phyloP scores from a whole-genome alignment of 2,888 invertebrate species.

The Sinelater perroti region DNA sequence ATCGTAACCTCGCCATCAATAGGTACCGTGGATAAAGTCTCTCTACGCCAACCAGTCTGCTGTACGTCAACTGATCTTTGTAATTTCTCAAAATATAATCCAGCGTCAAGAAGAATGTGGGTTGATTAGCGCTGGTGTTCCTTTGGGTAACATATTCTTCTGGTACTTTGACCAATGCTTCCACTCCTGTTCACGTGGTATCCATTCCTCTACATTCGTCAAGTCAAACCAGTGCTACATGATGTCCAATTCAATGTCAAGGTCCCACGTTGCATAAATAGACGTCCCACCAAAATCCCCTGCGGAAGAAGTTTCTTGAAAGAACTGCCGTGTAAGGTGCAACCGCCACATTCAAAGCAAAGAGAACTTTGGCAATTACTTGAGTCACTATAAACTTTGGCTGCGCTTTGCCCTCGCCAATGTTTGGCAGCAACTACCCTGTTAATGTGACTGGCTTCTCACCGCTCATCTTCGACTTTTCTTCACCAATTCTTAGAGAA shows the following conservation, averaged over 20 bases:
- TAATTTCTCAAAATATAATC: constrained; percentile 71
- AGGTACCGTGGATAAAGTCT: constrained; percentile 78
- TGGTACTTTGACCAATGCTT: constrained; percentile 91
- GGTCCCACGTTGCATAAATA: constrained; percentile 79
- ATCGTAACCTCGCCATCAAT: constrained; percentile 94
- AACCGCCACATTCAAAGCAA: constrained; percentile 84
- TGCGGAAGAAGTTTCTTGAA: constrained; percentile 94
- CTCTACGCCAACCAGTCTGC: constrained; percentile 67
- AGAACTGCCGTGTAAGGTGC: constrained; percentile 93
- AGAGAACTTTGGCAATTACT: constrained; percentile 79
- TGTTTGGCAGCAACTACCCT: constrained; percentile 66
- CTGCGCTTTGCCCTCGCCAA: constrained; percentile 58
- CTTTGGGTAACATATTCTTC: constrained; percentile 94
- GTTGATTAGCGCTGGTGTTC: constrained; percentile 96
- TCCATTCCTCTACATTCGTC: constrained; percentile 98
- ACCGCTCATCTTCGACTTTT: constrained; percentile 63
- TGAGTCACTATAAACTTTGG: constrained; percentile 84
- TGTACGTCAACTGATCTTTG: constrained; percentile 65
- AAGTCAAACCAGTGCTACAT: constrained; percentile 97
- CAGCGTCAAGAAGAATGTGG: constrained; percentile 90
- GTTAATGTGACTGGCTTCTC: constrained; percentile 67
- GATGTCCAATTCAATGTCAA: constrained; percentile 88
- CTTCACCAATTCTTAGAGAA: constrained; percentile 70
- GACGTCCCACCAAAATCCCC: constrained; percentile 99
- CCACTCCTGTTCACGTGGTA: constrained; percentile 92